Base-by-base conservation (phyloP, 2,113 vertebrate species). In the Channa maculata region DNA sequence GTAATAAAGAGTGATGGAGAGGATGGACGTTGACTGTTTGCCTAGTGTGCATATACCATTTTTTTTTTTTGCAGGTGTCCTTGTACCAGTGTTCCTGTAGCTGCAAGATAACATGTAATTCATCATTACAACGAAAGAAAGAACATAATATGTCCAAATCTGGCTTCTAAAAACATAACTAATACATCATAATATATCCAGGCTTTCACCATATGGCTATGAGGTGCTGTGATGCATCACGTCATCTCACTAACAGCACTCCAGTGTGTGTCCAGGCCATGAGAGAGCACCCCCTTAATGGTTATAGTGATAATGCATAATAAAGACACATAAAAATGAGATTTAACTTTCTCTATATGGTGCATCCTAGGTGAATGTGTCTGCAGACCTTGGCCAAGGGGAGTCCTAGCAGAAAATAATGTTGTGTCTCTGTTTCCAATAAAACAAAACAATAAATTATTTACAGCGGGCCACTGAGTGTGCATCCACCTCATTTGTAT, bases 391-490 rank as follows among this genome's bases (percentile, higher is more conserved):
- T 89, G 86, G 84, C 89, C 91, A 86, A 88, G 89, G 88, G 89
- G 86, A 91, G 71, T 84, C 69, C 65, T 77, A 73, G 83, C 77
- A 79, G 77, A 85, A 91, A 90, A 89, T 91, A 90, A 92, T 90
- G 89, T 91, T 86, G 86, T 76, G 82, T 88, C 88, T 88, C 86
- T 84, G 81, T 90, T 92, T 93, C 89, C 89, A 90, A 91, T 92
- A 89, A 93, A 92, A 89, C 84, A 92, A 92, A 92, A 90, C 79
- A 84, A 88, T 93, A 90, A 93, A 94, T 94, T 90, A 93, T 94
- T 94, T 92, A 94, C 91, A 90, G 84, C 73, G 48, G 70, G 84
- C 89, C 86, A 86, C 85, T 84, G 86, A 86, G 87, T 79, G 87
- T 48, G 79, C 82, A 87, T 88, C 89, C 79, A 76, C 73, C 91